phyloP scores from a whole-genome alignment of 23 tunicate species.

The Oikopleura dioica region DNA sequence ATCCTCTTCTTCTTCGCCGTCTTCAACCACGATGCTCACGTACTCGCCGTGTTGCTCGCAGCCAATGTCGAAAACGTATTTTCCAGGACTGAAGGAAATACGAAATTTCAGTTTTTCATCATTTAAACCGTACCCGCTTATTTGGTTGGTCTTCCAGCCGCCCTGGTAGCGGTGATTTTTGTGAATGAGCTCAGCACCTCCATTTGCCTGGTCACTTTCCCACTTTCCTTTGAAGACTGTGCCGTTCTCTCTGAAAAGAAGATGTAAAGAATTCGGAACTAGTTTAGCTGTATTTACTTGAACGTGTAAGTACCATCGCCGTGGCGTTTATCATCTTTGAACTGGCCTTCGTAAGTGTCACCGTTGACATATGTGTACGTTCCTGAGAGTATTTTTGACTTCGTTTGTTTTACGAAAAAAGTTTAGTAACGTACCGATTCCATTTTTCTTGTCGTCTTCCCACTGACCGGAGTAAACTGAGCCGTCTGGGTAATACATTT shows the following conservation, averaged over 20 bases:
- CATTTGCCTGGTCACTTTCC: slow-evolving; percentile 59
- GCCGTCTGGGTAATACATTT: slow-evolving; percentile 82
- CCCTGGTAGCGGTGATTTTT: slow-evolving; percentile 94
- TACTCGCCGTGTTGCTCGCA: slow-evolving; percentile 99
- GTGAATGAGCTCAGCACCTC: slow-evolving; percentile 91
- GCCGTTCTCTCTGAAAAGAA: background rate
- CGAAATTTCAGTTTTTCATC: background rate
- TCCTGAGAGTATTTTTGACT: slow-evolving; percentile 14
- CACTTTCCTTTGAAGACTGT: slow-evolving; percentile 30
- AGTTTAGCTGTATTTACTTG: background rate
- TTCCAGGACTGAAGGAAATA: slow-evolving; percentile 35
- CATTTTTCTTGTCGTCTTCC: background rate
- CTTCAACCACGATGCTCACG: slow-evolving; percentile 33
- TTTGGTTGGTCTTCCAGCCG: slow-evolving; percentile 59
- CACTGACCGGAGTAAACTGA: slow-evolving; percentile 70
- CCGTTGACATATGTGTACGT: slow-evolving; percentile 74
- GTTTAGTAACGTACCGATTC: background rate
- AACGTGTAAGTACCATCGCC: slow-evolving; percentile 64
- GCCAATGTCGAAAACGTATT: slow-evolving; percentile 88
- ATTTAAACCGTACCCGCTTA: slow-evolving; percentile 15
- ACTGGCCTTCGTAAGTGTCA: slow-evolving; percentile 89
- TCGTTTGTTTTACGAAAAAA: background rate
- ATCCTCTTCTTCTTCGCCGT: slow-evolving; percentile 39
- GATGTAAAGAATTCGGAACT: background rate
- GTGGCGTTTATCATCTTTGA: slow-evolving; percentile 71